phyloP scores from a whole-genome alignment of 2,113 vertebrate species.

The Osmerus eperlanus region DNA sequence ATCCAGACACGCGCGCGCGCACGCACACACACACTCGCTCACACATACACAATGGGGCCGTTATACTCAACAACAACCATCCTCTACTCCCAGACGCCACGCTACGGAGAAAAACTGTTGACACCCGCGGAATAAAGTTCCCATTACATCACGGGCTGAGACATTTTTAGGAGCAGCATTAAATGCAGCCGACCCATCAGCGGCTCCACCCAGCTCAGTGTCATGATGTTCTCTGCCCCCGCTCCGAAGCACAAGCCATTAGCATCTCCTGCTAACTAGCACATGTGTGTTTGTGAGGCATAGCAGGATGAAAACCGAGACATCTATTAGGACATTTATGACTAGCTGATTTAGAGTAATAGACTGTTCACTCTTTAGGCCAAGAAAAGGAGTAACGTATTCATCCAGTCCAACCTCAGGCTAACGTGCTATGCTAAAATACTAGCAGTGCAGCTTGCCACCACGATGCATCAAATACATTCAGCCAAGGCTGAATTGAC shows the following conservation, averaged over 20 bases:
- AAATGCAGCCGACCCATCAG: constrained; percentile 61
- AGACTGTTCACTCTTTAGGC: too few relatives aligned
- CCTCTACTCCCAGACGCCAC: constrained; percentile 59
- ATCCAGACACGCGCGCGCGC: too few relatives aligned
- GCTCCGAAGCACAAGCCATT: neutral
- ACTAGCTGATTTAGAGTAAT: too few relatives aligned
- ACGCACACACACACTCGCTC: constrained; percentile 18
- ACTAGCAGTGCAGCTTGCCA: too few relatives aligned
- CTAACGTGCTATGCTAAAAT: too few relatives aligned
- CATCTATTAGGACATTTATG: too few relatives aligned
- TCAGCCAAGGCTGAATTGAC: too few relatives aligned
- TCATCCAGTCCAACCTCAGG: neutral
- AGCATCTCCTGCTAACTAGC: too few relatives aligned
- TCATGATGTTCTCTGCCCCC: constrained; percentile 50
- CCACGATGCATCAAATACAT: too few relatives aligned
- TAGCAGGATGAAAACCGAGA: too few relatives aligned
- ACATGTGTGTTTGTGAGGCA: too few relatives aligned
- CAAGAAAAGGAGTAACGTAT: neutral
- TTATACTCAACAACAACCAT: constrained; percentile 66
- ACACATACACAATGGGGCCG: constrained; percentile 68
- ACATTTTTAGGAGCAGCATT: constrained; percentile 63
- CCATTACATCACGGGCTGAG: constrained; percentile 73
- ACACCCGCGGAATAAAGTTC: constrained; percentile 75
- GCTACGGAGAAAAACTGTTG: constrained; percentile 69
- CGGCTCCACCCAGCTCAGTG: constrained; percentile 66